Evolutionary conservation across 2,113 vertebrate genomes (phyloP).

Genomic region (Pituophis catenifer): DNA sequence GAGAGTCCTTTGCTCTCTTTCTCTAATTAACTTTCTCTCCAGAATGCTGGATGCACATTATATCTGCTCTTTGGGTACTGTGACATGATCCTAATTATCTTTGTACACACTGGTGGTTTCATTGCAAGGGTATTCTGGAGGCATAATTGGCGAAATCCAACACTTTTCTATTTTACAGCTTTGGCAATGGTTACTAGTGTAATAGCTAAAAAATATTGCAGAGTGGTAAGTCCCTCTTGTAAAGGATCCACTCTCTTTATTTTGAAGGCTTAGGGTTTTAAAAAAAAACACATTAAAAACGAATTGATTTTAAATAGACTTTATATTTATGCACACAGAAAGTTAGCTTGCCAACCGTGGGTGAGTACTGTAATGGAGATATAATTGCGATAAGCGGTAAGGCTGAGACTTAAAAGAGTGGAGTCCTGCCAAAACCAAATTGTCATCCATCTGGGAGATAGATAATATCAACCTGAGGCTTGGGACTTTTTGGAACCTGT

Average conservation of each 20-base stretch:
- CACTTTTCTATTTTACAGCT: not conserved
- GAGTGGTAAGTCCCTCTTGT: not conserved
- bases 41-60: not conserved
- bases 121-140: not conserved
- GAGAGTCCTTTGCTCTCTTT: not conserved
- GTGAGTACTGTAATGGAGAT: constrained; percentile 28
- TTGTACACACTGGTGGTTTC: not conserved
- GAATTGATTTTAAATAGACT: not conserved
- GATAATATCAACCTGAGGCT: constrained; percentile 14
- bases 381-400: constrained; percentile 2
- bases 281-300: not conserved
- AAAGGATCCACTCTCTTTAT: not conserved
- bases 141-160: not conserved
- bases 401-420: not conserved
- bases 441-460: constrained; percentile 25
- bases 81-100: not conserved
- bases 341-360: constrained; percentile 12
- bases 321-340: constrained; percentile 20
- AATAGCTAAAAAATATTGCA: not conserved
- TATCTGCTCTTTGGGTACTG: not conserved
- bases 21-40: not conserved
- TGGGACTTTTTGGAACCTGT: constrained; percentile 13
- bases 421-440: constrained; percentile 29
- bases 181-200: not conserved
- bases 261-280: not conserved